phyloP scores from a whole-genome alignment of 2,797 vertebrate species.

The Brachyrhaphis roseni region DNA sequence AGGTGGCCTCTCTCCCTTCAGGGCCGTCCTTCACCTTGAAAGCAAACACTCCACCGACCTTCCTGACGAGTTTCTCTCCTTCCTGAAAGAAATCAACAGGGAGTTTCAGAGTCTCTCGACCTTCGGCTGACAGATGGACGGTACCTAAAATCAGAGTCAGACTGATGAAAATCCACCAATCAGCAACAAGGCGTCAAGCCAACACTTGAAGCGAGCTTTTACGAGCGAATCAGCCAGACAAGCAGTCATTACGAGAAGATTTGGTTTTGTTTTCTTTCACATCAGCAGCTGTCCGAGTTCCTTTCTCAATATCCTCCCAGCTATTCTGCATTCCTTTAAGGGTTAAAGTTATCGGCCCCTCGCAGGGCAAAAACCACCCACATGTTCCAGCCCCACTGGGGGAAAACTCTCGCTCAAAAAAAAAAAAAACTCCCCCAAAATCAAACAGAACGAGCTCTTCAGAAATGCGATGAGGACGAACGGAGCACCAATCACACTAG shows the following conservation, averaged over 20 bases:
- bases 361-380: not conserved
- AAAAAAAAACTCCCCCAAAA: not conserved
- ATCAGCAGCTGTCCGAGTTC: not conserved
- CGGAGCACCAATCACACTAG: not conserved
- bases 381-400: not conserved
- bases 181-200: not conserved
- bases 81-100: slow-evolving; percentile 79
- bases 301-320: not conserved
- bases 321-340: not conserved
- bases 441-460: not conserved
- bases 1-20: slow-evolving; percentile 89
- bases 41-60: slow-evolving; percentile 91
- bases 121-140: not conserved
- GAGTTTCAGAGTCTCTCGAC: not conserved
- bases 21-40: slow-evolving; percentile 95
- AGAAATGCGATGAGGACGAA: not conserved
- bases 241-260: not conserved
- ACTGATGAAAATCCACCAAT: not conserved
- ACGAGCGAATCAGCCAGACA: not conserved
- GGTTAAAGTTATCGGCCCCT: not conserved
- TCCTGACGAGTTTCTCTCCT: slow-evolving; percentile 91
- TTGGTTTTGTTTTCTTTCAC: not conserved
- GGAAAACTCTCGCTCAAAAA: not conserved
- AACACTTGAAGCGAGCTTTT: not conserved
- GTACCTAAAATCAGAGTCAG: not conserved